These are phyloP conservation scores for Kryphioiulus occultus DNA, from an alignment of 2,888 invertebrate species.

Conservation along the genomic window DNA sequence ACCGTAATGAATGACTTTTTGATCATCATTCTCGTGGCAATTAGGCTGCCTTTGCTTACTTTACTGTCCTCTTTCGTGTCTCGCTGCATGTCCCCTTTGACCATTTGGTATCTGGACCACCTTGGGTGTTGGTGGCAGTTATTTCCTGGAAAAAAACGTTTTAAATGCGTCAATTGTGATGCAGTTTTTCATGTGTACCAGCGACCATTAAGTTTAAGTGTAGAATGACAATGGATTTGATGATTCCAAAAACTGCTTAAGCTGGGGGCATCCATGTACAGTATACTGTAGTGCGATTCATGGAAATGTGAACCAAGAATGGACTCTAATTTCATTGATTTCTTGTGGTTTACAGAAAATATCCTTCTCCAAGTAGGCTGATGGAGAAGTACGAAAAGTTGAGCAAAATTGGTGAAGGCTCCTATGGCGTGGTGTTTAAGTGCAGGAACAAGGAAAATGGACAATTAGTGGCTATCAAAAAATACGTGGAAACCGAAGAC, in stretches of 20 bases:
- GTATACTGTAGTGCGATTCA: background rate
- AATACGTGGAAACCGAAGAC: conserved; percentile 96
- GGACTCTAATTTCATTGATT: background rate
- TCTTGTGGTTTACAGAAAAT: conserved; percentile 51
- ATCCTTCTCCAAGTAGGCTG: conserved; percentile 50
- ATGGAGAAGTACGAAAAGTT: conserved; percentile 81
- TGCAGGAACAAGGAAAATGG: conserved; percentile 94
- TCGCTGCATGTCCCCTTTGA: background rate
- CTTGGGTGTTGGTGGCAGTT: background rate
- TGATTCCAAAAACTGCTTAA: background rate
- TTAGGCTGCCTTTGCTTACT: background rate
- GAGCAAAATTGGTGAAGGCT: conserved; percentile 92
- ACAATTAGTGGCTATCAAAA: conserved; percentile 93
- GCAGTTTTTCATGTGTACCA: background rate
- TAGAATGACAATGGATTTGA: background rate
- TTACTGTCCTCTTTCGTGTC: conserved; percentile 10
- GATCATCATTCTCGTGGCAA: background rate
- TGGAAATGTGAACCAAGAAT: background rate
- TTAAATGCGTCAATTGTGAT: background rate
- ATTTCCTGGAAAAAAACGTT: background rate
- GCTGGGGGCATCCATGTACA: background rate
- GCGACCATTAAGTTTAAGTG: background rate
- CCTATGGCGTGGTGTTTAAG: conserved; percentile 95
- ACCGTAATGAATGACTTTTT: background rate
- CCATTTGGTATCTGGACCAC: background rate